A percentile compares a stretch with the other conserved stretches of the same genome.
Conservation (phyloP, 2,113 vertebrate genomes). For the Neotragus pygmaeus region DNA sequence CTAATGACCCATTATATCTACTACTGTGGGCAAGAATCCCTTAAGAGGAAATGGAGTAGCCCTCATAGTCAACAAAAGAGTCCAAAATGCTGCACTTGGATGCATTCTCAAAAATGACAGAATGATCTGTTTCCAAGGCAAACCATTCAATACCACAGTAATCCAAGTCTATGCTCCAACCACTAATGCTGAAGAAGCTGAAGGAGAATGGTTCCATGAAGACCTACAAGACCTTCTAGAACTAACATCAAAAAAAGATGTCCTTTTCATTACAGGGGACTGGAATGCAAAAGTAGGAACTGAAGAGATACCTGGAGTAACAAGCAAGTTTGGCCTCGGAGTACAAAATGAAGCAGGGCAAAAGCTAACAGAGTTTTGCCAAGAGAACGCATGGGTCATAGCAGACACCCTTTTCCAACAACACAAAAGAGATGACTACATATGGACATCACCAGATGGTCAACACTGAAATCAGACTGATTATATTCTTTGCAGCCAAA, state of each 20-base stretch:
- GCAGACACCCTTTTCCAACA: background rate
- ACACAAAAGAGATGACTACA: background rate
- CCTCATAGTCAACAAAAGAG: background rate
- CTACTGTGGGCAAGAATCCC: background rate
- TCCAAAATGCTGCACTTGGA: background rate
- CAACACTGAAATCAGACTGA: background rate
- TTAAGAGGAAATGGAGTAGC: background rate
- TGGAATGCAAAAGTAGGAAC: background rate
- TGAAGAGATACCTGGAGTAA: background rate
- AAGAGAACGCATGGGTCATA: background rate
- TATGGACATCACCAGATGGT: background rate
- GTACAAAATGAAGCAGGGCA: background rate
- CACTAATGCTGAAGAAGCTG: background rate
- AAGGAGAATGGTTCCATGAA: background rate
- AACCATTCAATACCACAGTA: background rate
- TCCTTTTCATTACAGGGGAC: background rate
- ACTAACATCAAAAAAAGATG: background rate
- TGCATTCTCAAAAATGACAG: background rate
- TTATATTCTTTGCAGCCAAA: background rate
- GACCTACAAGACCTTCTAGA: background rate
- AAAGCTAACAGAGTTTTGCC: background rate
- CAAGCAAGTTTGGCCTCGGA: background rate
- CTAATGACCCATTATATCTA: background rate
- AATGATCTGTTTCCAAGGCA: background rate
- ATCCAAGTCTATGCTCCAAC: background rate